These are phyloP conservation scores for Gymnogyps californianus DNA, from an alignment of 2,113 vertebrate genomes.

Conservation along the genomic window DNA sequence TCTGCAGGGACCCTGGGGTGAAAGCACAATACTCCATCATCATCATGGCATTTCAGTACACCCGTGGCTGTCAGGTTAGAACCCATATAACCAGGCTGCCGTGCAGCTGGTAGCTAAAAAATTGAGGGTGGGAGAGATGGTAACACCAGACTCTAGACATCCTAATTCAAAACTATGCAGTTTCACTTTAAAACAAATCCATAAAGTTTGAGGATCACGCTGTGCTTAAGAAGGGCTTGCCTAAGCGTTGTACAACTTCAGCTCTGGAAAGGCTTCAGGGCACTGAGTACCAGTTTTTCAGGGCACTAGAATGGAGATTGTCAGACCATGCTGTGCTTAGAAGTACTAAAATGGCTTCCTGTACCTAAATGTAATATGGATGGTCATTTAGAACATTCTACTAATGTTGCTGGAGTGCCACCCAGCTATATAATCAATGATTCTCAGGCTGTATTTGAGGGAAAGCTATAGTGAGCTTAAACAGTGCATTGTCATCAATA, in stretches of 20 bases:
- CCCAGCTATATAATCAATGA: background rate
- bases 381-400: background rate
- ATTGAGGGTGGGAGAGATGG: background rate
- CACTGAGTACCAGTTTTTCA: background rate
- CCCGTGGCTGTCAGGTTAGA: background rate
- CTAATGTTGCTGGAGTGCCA: background rate
- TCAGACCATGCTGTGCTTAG: background rate
- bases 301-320: background rate
- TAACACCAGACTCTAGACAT: background rate
- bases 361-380: background rate
- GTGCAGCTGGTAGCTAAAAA: background rate
- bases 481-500: background rate
- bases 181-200: background rate
- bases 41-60: rapidly evolving
- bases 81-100: background rate
- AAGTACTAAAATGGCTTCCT: constrained; percentile 46
- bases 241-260: background rate
- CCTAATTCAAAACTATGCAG: background rate
- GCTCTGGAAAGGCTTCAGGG: background rate
- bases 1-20: too few relatives aligned
- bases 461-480: background rate
- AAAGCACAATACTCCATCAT: background rate
- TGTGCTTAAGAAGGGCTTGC: background rate
- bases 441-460: background rate
- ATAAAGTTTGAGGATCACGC: background rate